Conservation (phyloP, 2,797 vertebrate species). For the Kryptolebias ocellatus region DNA sequence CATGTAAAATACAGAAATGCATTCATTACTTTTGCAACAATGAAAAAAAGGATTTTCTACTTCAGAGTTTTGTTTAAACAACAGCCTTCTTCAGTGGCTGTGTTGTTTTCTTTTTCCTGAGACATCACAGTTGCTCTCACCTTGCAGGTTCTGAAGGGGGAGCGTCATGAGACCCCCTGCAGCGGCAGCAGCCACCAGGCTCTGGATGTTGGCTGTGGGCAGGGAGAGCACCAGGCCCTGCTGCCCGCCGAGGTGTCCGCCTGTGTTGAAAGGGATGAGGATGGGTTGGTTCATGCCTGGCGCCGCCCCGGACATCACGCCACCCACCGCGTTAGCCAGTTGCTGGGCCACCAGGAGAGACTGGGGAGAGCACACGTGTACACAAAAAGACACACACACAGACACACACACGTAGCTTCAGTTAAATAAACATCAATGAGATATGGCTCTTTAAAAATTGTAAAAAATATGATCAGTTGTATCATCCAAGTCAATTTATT, state of each 20-base stretch:
- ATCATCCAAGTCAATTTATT: background rate
- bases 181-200: conserved; percentile 97
- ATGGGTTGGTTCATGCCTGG: conserved; percentile 96
- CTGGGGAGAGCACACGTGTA: conserved; percentile 72
- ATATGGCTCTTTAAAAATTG: background rate
- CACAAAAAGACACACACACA: conserved; percentile 15
- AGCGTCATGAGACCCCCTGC: conserved; percentile 98
- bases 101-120: conserved; percentile 2
- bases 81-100: conserved; percentile 1
- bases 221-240: conserved; percentile 98
- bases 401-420: background rate
- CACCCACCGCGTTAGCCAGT: conserved; percentile 92
- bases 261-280: conserved; percentile 98
- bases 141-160: conserved; percentile 99
- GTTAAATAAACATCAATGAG: background rate
- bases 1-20: conserved; percentile 3
- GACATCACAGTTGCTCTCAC: conserved; percentile 74
- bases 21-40: background rate
- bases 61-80: background rate
- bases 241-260: conserved; percentile 94
- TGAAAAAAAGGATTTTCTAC: background rate
- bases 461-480: background rate
- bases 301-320: conserved; percentile 94
- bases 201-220: conserved; percentile 97
- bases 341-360: conserved; percentile 96